Percentiles rank a stretch among this genome's conserved stretches.
Conservation (phyloP, 2,113 vertebrate genomes). For the Ascaphus truei region DNA sequence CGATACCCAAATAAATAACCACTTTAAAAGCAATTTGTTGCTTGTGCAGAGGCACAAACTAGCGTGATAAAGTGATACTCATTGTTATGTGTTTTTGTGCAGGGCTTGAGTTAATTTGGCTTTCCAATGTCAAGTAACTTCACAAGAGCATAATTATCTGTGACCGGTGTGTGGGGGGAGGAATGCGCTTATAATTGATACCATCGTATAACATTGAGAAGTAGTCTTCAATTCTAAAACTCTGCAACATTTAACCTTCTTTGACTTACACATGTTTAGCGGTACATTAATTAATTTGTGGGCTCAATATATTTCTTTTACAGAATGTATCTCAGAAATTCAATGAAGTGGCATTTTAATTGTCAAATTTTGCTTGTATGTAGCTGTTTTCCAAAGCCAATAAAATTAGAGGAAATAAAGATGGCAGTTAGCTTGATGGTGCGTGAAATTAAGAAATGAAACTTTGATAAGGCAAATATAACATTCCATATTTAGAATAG, state of each 20-base stretch:
- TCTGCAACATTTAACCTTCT: not conserved
- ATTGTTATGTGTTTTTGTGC: too few species aligned
- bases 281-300: not conserved
- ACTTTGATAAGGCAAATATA: constrained; percentile 13
- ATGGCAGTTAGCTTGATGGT: constrained; percentile 2
- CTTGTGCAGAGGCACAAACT: too few species aligned
- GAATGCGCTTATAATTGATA: not conserved
- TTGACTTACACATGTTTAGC: not conserved
- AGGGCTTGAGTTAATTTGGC: too few species aligned
- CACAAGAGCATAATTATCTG: not conserved
- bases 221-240: not conserved
- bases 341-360: constrained; percentile 13
- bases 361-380: not conserved
- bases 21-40: too few species aligned
- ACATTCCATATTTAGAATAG: constrained; percentile 13
- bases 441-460: constrained; percentile 9
- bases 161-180: not conserved
- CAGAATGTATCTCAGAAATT: not conserved
- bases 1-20: too few species aligned
- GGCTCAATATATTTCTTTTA: not conserved
- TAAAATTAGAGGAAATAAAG: constrained; percentile 1
- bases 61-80: too few species aligned
- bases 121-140: not conserved
- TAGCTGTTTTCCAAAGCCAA: constrained; percentile 2
- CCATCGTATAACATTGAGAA: not conserved